A percentile compares a stretch with the other conserved stretches of the same genome.
Evolutionary conservation across 2,113 vertebrate genomes (phyloP).

Genomic region (Lophochroa leadbeateri): DNA sequence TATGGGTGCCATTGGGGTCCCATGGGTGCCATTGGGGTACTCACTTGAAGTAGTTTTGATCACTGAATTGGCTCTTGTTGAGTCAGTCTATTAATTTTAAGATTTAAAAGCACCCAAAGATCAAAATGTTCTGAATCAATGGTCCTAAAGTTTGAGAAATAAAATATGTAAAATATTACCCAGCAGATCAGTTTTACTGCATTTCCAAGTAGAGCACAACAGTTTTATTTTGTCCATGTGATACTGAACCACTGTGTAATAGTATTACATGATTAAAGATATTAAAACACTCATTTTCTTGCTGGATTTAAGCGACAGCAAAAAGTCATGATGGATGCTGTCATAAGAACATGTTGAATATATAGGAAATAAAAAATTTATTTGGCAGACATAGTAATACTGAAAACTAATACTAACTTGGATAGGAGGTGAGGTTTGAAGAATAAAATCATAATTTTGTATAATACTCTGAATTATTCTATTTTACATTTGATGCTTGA

Average conservation of each 20-base stretch:
- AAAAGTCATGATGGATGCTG: constrained; percentile 59
- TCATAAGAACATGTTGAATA: constrained; percentile 27
- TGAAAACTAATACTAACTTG: constrained; percentile 55
- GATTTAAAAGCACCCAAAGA: constrained; percentile 9
- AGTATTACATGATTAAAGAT: constrained; percentile 60
- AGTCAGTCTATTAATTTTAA: constrained; percentile 54
- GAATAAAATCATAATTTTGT: background rate
- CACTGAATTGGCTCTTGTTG: constrained; percentile 23
- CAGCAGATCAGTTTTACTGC: constrained; percentile 56
- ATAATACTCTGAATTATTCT: background rate
- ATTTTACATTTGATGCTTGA: background rate
- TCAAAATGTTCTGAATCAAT: constrained; percentile 31
- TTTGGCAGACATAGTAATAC: constrained; percentile 56
- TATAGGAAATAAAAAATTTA: constrained; percentile 58
- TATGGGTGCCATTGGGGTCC: too few relatives aligned
- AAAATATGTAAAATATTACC: constrained; percentile 61
- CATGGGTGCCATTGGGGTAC: too few relatives aligned
- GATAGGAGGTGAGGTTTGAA: constrained; percentile 19
- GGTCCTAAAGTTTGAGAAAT: constrained; percentile 35
- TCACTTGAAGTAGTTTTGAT: constrained; percentile 44
- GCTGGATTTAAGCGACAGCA: constrained; percentile 59
- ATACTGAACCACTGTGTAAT: constrained; percentile 57
- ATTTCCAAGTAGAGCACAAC: constrained; percentile 51
- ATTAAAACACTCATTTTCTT: constrained; percentile 66
- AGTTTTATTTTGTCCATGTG: constrained; percentile 69